A percentile compares a stretch with the other conserved stretches of the same genome.
Evolutionary conservation across 1,140 invertebrate genomes (phyloP).

Genomic region (Chionoecetes opilio): DNA sequence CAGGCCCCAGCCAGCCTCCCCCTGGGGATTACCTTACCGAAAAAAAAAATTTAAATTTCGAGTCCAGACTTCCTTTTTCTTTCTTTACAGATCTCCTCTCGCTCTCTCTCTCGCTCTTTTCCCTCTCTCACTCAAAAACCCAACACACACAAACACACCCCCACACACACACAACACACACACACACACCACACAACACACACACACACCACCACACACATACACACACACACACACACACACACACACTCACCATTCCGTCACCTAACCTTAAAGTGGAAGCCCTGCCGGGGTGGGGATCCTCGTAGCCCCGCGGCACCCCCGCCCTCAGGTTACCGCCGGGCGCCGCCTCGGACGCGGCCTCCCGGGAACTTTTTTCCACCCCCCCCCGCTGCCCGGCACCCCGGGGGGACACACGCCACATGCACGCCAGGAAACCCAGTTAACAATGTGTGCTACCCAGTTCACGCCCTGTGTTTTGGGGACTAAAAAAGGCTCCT

Average conservation of each 20-base stretch:
- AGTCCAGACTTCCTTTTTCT: not conserved
- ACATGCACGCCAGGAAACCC: no score
- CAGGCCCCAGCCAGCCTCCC: constrained; percentile 36
- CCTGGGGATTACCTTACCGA: not conserved
- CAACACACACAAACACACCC: no score
- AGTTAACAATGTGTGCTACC: not conserved
- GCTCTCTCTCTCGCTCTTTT: no score
- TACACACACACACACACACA: not conserved
- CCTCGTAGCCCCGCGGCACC: constrained; percentile 82
- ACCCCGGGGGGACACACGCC: constrained; percentile 80
- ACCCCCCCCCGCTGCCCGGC: constrained; percentile 82
- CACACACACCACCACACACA: no score
- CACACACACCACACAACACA: no score
- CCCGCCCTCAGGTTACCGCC: constrained; percentile 83
- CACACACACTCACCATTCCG: constrained; percentile 71
- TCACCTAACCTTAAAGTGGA: constrained; percentile 81
- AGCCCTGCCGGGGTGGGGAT: constrained; percentile 80
- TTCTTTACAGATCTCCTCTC: no score
- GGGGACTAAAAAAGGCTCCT: no score
- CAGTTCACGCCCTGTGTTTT: not conserved
- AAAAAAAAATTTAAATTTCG: not conserved
- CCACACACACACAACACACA: no score
- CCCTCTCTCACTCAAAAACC: no score
- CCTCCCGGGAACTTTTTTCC: constrained; percentile 83
- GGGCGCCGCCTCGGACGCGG: constrained; percentile 82